These are phyloP conservation scores for Melieria omissa DNA, from an alignment of 2,888 invertebrate genomes.

Conservation along the genomic window DNA sequence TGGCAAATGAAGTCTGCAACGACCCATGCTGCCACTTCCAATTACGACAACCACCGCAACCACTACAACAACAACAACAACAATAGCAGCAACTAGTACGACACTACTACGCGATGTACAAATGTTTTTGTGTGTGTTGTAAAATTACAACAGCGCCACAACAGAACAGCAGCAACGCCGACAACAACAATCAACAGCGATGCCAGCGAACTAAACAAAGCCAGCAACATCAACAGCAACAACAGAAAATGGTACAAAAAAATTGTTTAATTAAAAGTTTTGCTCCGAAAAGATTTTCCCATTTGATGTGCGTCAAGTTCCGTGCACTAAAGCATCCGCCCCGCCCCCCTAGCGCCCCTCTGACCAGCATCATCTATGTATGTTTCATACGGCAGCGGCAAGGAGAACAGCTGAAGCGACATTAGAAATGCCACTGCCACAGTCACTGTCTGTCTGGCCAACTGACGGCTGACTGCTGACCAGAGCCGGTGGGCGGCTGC, in stretches of 20 bases:
- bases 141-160: slow-evolving; percentile 10
- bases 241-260: slow-evolving; percentile 25
- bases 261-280: slow-evolving; percentile 34
- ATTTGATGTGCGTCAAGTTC: slow-evolving; percentile 33
- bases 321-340: slow-evolving; percentile 10
- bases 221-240: slow-evolving; percentile 18
- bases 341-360: no score
- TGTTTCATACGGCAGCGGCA: no score
- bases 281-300: slow-evolving; percentile 31
- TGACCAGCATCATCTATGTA: no score
- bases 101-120: slow-evolving; percentile 9
- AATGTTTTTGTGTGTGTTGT: slow-evolving; percentile 18
- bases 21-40: background rate
- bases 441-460: no score
- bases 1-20: slow-evolving; percentile 22
- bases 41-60: no score
- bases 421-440: no score
- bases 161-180: slow-evolving; percentile 10
- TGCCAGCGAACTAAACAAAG: slow-evolving; percentile 15
- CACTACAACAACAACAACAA: no score
- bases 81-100: background rate
- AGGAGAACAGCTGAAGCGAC: no score
- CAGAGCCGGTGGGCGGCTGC: no score
- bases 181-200: background rate
- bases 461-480: no score